Conservation (phyloP, 2,797 vertebrate genomes). For the Corythornis leucogaster region DNA sequence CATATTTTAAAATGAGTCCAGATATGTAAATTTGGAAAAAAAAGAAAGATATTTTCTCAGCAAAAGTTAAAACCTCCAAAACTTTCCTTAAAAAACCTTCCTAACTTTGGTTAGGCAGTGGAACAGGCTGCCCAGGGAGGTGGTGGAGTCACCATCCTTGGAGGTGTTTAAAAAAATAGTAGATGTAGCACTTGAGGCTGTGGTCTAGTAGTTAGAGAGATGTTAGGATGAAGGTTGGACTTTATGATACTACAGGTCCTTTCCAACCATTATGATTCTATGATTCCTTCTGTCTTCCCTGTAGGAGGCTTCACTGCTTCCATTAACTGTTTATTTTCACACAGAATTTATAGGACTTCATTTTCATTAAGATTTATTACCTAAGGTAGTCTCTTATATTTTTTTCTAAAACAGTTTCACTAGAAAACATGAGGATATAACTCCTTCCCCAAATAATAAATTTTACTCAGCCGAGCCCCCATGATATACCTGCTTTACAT, state of each 20-base stretch:
- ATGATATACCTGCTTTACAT: accelerated
- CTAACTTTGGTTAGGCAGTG: too few relatives aligned
- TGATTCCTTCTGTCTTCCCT: neutral
- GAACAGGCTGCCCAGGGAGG: too few relatives aligned
- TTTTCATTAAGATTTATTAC: neutral
- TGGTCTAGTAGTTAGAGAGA: too few relatives aligned
- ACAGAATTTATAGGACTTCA: neutral
- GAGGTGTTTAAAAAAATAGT: too few relatives aligned
- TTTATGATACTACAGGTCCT: too few relatives aligned
- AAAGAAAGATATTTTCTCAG: neutral
- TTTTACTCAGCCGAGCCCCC: neutral
- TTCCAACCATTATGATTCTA: too few relatives aligned
- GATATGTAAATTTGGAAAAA: neutral
- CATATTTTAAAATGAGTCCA: neutral
- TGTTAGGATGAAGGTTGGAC: too few relatives aligned
- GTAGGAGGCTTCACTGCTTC: neutral
- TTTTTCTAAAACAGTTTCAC: neutral
- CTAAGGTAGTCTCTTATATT: neutral
- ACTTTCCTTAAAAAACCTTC: neutral
- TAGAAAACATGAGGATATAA: neutral
- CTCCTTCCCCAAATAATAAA: neutral
- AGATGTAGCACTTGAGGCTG: too few relatives aligned
- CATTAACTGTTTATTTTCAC: neutral
- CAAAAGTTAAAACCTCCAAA: neutral
- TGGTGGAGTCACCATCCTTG: too few relatives aligned